Evolutionary conservation across 2,113 vertebrate genomes (phyloP).

Genomic region (Zosterops borbonicus): DNA sequence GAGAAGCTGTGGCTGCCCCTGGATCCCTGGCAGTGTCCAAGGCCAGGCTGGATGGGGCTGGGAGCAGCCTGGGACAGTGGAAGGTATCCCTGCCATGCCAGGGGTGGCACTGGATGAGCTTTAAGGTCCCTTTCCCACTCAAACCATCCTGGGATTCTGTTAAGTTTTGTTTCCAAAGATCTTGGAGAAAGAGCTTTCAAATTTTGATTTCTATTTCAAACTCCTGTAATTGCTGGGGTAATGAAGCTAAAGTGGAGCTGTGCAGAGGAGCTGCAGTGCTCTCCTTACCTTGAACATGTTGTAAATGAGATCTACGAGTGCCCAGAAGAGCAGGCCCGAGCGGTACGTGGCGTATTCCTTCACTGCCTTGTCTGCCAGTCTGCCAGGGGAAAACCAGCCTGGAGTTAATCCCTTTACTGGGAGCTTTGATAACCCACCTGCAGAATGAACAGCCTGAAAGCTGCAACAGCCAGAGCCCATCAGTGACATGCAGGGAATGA

Average conservation of each 20-base stretch:
- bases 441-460: not conserved
- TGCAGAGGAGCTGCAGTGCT: rapidly evolving
- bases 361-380: slow-evolving; percentile 89
- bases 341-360: slow-evolving; percentile 94
- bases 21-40: not conserved
- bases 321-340: slow-evolving; percentile 97
- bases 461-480: not conserved
- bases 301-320: slow-evolving; percentile 94
- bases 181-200: not conserved
- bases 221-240: rapidly evolving
- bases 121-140: not conserved
- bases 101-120: rapidly evolving
- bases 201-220: not conserved
- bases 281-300: slow-evolving; percentile 93
- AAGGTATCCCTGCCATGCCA: not conserved
- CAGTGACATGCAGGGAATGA: not conserved
- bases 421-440: not conserved
- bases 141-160: not conserved
- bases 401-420: not conserved
- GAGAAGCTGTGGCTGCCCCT: not conserved
- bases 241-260: not conserved
- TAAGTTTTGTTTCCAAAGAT: not conserved
- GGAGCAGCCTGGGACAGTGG: not conserved
- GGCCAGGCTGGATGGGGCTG: rapidly evolving
- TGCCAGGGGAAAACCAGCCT: slow-evolving; percentile 32